Conservation (phyloP, 2,113 vertebrate species). For the Xerus inauris region DNA sequence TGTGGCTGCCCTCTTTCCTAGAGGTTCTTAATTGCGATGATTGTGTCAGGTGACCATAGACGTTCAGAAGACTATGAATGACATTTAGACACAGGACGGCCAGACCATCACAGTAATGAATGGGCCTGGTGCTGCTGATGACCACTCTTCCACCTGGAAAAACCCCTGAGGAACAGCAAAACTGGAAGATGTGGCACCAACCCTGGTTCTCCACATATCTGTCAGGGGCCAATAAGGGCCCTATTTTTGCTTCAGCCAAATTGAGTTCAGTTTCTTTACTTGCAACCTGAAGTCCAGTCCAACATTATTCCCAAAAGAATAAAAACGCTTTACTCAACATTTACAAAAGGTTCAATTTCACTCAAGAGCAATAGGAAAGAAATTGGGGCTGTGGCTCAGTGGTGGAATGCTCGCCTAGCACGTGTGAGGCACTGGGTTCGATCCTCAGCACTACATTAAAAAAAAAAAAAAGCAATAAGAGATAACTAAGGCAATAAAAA, state of each 20-base stretch:
- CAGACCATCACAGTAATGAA: not conserved
- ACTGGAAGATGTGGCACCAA: not conserved
- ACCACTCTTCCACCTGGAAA: accelerated
- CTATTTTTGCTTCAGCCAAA: not conserved
- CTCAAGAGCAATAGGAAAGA: not conserved
- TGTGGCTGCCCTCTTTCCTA: not conserved
- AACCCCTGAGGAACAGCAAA: no score
- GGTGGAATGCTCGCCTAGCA: not conserved
- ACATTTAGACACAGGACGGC: not conserved
- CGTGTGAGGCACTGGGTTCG: no score
- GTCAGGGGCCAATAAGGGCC: no score
- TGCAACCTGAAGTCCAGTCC: not conserved
- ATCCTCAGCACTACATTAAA: no score
- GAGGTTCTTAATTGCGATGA: not conserved
- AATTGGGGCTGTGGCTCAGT: no score
- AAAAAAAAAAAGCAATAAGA: not conserved
- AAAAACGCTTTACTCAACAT: not conserved
- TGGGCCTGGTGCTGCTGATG: accelerated
- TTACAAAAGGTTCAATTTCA: not conserved
- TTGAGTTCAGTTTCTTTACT: not conserved
- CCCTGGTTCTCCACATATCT: not conserved
- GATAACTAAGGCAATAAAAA: not conserved
- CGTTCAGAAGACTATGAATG: not conserved
- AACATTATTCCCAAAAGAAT: not conserved
- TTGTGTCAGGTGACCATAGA: not conserved